Percentiles rank a stretch among this genome's conserved stretches.
phyloP scores from a whole-genome alignment of 1,140 invertebrate species.

The Medauroidea extradentata region DNA sequence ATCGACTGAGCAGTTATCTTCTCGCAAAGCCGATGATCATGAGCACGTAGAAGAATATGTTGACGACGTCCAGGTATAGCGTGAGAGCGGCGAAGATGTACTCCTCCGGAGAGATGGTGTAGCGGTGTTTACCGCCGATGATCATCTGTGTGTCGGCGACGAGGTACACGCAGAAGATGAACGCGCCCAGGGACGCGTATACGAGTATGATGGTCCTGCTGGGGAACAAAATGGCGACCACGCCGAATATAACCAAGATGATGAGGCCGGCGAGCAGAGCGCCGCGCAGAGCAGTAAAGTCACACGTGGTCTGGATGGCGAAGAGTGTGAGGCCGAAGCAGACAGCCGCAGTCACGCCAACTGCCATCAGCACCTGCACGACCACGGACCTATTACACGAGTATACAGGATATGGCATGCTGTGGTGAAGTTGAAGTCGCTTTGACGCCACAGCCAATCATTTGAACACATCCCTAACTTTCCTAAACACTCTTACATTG shows the following conservation, averaged over 20 bases:
- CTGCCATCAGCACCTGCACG: slow-evolving; percentile 72
- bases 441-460: no score
- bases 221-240: slow-evolving; percentile 68
- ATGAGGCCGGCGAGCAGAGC: slow-evolving; percentile 71
- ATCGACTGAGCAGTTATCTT: no score
- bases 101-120: slow-evolving; percentile 89
- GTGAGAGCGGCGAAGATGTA: slow-evolving; percentile 93
- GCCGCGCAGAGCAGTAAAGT: slow-evolving; percentile 83
- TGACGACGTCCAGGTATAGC: slow-evolving; percentile 86
- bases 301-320: slow-evolving; percentile 88
- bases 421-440: no score
- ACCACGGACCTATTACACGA: no score
- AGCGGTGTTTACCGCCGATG: slow-evolving; percentile 88
- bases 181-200: slow-evolving; percentile 76
- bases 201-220: slow-evolving; percentile 56
- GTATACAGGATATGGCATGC: no score
- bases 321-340: slow-evolving; percentile 82
- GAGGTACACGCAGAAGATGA: slow-evolving; percentile 78
- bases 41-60: slow-evolving; percentile 86
- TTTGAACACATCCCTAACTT: no score
- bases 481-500: no score
- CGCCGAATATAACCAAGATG: slow-evolving; percentile 79
- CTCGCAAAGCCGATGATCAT: slow-evolving; percentile 65
- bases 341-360: slow-evolving; percentile 74
- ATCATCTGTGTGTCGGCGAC: slow-evolving; percentile 94